Evolutionary conservation across 2,113 vertebrate genomes (phyloP).

Genomic region (Halcyon senegalensis): DNA sequence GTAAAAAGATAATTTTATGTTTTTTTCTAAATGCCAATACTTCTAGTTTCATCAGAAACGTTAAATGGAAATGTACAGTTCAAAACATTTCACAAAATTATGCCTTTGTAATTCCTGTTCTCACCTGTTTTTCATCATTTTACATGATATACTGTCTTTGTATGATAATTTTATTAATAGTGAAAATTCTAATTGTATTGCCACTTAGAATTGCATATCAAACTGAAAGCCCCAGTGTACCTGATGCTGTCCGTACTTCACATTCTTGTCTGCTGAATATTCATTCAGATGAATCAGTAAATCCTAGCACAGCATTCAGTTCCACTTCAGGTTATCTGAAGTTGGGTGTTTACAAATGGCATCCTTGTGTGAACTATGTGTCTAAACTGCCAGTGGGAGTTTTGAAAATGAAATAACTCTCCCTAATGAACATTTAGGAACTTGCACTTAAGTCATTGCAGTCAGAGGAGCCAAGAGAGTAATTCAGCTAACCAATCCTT

Average conservation of each 20-base stretch:
- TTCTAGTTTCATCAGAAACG: not conserved
- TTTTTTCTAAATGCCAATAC: conserved; percentile 38
- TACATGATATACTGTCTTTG: not conserved
- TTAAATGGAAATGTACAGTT: not conserved
- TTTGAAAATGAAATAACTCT: not conserved
- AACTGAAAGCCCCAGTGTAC: not conserved
- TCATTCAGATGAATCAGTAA: not conserved
- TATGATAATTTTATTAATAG: not conserved
- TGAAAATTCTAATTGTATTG: not conserved
- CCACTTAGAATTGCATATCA: not conserved
- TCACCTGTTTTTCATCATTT: not conserved
- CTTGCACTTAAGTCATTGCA: not conserved
- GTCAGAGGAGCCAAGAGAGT: not conserved
- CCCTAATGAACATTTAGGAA: not conserved
- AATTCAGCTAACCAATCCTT: not conserved
- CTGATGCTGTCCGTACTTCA: not conserved
- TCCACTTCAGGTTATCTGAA: not conserved
- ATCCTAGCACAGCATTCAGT: not conserved
- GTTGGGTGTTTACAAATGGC: not conserved
- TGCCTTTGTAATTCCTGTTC: not conserved
- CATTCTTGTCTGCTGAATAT: not conserved
- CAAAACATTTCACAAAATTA: not conserved
- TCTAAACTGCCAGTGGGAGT: not conserved
- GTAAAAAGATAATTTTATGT: not conserved
- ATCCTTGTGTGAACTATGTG: not conserved